A percentile compares a stretch with the other conserved stretches of the same genome.
phyloP scores from a whole-genome alignment of 2,797 vertebrate genomes.

The Acipenser ruthenus region DNA sequence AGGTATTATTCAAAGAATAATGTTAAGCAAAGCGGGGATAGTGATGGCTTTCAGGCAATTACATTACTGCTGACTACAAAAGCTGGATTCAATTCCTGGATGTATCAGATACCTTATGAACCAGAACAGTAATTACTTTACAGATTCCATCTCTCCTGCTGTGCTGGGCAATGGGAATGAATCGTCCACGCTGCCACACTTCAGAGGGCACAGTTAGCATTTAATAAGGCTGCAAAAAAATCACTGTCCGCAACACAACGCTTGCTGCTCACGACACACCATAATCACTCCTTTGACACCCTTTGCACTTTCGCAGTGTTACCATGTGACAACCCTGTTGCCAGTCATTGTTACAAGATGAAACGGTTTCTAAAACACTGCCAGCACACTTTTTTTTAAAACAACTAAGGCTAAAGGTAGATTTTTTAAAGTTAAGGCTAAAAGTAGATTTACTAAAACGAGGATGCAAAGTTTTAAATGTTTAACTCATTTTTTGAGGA shows the following conservation, averaged over 20 bases:
- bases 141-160: constrained; percentile 14
- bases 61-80: constrained; percentile 35
- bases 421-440: no score
- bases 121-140: constrained; percentile 29
- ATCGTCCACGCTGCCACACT: constrained; percentile 9
- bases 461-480: no score
- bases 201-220: constrained; percentile 4
- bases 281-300: neutral
- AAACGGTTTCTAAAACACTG: no score
- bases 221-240: constrained; percentile 2
- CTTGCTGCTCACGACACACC: neutral
- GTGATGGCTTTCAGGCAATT: constrained; percentile 32
- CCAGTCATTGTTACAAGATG: no score
- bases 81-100: constrained; percentile 41
- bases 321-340: neutral
- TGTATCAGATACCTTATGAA: constrained; percentile 29
- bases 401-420: no score
- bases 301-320: neutral
- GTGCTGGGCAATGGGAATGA: constrained; percentile 13
- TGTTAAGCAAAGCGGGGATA: constrained; percentile 33
- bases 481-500: no score
- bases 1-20: neutral
- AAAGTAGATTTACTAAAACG: no score
- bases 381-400: no score
- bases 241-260: neutral